Conservation (phyloP, 2,113 vertebrate species). For the Rhegmatorhina hoffmannsi region DNA sequence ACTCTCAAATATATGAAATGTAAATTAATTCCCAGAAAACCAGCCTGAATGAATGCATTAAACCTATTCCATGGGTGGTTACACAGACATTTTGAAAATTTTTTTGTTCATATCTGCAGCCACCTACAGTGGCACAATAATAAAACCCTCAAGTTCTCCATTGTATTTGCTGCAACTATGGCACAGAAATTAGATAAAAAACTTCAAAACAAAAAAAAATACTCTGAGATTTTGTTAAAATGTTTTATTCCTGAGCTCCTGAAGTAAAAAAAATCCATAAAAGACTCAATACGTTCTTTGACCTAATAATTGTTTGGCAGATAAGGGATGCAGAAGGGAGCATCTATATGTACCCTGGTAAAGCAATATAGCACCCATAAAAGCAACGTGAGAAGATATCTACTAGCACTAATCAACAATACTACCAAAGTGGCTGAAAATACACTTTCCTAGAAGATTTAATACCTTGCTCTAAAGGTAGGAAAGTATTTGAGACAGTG, state of each 20-base stretch:
- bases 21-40: constrained; percentile 1
- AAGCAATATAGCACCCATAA: not conserved
- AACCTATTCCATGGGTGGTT: not conserved
- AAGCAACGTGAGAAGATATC: not conserved
- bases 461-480: not conserved
- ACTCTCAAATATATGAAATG: not conserved
- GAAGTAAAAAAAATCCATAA: not conserved
- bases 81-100: not conserved
- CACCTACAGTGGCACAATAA: not conserved
- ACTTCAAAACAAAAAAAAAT: not conserved
- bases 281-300: not conserved
- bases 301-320: not conserved
- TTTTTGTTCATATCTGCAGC: not conserved
- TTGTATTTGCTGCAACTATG: not conserved
- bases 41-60: not conserved
- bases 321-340: not conserved
- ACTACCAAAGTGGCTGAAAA: not conserved
- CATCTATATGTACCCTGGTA: not conserved
- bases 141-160: not conserved
- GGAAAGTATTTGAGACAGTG: not conserved
- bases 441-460: not conserved
- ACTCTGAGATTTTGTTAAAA: not conserved
- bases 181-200: not conserved
- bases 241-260: not conserved
- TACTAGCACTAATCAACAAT: not conserved